phyloP scores from a whole-genome alignment of 2,888 invertebrate species.

The Agrenia bidenticulata region DNA sequence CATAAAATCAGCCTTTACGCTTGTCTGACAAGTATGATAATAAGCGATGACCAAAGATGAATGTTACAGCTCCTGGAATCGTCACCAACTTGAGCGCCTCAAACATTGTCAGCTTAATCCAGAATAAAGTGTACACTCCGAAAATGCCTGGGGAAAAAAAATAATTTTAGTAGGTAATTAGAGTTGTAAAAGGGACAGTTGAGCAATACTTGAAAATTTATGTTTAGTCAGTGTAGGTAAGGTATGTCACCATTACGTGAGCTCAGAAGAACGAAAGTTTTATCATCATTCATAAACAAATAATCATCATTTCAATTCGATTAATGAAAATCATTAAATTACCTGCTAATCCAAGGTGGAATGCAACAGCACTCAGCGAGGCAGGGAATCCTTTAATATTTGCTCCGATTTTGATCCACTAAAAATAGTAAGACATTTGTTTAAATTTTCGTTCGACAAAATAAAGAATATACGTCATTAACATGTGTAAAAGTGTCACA shows the following conservation, averaged over 20 bases:
- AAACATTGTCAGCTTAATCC: constrained; percentile 95
- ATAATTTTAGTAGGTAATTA: constrained; percentile 13
- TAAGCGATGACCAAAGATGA: constrained; percentile 89
- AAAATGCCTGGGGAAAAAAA: constrained; percentile 78
- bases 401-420: constrained; percentile 83
- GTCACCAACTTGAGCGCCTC: constrained; percentile 85
- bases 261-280: constrained; percentile 52
- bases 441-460: not conserved
- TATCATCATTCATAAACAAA: constrained; percentile 40
- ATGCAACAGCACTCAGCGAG: constrained; percentile 76
- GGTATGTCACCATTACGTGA: constrained; percentile 31
- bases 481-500: too few species aligned
- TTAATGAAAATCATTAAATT: constrained; percentile 52
- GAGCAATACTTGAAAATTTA: not conserved
- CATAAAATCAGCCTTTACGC: constrained; percentile 39
- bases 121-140: constrained; percentile 83
- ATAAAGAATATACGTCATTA: too few species aligned
- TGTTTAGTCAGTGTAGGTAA: constrained; percentile 23
- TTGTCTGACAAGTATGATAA: constrained; percentile 73
- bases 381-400: constrained; percentile 81
- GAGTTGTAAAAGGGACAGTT: constrained; percentile 11
- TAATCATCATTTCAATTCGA: too few species aligned
- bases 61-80: constrained; percentile 82
- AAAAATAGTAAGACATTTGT: constrained; percentile 37
- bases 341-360: constrained; percentile 87